Percentiles rank a stretch among this genome's conserved stretches.
Conservation (phyloP, 2,888 invertebrate species). For the Nebria salina region DNA sequence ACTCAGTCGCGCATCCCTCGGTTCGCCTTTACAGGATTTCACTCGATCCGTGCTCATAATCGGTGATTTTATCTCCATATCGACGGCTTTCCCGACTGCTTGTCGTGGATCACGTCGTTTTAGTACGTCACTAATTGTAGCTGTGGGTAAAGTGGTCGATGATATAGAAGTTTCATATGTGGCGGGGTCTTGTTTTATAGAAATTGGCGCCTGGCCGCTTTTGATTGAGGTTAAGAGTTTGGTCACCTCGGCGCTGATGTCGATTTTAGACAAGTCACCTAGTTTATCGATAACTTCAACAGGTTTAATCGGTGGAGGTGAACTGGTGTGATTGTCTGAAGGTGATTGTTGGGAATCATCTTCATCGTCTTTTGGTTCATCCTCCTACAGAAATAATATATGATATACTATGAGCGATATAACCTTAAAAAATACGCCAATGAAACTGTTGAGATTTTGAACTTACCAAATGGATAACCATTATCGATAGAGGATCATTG, state of each 20-base stretch:
- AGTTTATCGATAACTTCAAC: slow-evolving; percentile 71
- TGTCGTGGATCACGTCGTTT: slow-evolving; percentile 48
- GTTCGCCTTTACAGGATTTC: slow-evolving; percentile 48
- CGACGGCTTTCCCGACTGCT: slow-evolving; percentile 15
- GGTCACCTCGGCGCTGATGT: slow-evolving; percentile 77
- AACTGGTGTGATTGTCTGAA: slow-evolving; percentile 42
- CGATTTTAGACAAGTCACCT: slow-evolving; percentile 77
- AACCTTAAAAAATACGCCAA: no score
- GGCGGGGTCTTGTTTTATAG: slow-evolving; percentile 49
- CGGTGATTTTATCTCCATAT: slow-evolving; percentile 51
- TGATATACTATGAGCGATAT: background rate
- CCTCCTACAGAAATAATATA: slow-evolving; percentile 47
- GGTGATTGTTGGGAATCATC: slow-evolving; percentile 48
- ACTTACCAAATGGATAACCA: slow-evolving; percentile 46
- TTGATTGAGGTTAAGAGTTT: slow-evolving; percentile 72
- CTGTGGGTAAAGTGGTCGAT: background rate
- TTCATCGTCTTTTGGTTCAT: slow-evolving; percentile 54
- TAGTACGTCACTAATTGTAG: background rate
- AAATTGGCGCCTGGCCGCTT: slow-evolving; percentile 30
- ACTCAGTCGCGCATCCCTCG: slow-evolving; percentile 63
- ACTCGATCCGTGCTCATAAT: slow-evolving; percentile 53
- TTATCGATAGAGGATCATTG: slow-evolving; percentile 61
- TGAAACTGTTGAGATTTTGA: background rate
- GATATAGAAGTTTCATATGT: slow-evolving; percentile 46
- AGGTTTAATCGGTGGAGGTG: slow-evolving; percentile 62